Conservation (phyloP, 2,888 invertebrate genomes). For the Anorthoa munda region DNA sequence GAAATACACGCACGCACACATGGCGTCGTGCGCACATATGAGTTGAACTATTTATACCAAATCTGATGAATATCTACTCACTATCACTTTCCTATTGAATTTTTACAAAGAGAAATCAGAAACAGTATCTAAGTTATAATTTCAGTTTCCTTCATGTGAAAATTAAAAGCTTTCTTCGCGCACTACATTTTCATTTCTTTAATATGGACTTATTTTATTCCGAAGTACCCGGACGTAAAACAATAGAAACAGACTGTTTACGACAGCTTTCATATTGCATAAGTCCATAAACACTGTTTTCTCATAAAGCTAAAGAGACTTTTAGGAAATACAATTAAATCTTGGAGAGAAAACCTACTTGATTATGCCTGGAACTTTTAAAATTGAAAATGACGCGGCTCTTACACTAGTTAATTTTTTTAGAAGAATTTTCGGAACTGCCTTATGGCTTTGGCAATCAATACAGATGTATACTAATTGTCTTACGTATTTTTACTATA, state of each 20-base stretch:
- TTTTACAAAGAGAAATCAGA: too few relatives aligned
- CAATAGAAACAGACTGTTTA: constrained; percentile 31
- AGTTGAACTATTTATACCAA: too few relatives aligned
- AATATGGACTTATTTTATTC: constrained; percentile 2
- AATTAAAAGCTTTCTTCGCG: not conserved
- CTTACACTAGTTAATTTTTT: not conserved
- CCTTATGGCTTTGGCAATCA: not conserved
- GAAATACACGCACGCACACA: too few relatives aligned
- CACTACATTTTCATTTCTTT: constrained; percentile 2
- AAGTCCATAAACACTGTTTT: constrained; percentile 25
- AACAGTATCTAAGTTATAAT: not conserved
- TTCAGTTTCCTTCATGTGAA: not conserved
- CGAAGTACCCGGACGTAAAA: constrained; percentile 4
- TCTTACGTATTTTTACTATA: too few relatives aligned
- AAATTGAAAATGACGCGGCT: not conserved
- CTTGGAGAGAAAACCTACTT: too few relatives aligned
- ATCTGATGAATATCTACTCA: too few relatives aligned
- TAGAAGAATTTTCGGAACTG: not conserved
- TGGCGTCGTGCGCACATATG: too few relatives aligned
- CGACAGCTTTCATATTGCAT: constrained; percentile 19
- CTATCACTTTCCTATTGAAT: too few relatives aligned
- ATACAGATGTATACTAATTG: too few relatives aligned
- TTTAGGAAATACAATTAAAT: too few relatives aligned
- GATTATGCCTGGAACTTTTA: not conserved
- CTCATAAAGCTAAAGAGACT: constrained; percentile 22